These are phyloP conservation scores for Grammomys dolichurus DNA, from an alignment of 2,113 vertebrate species.

Conservation along the genomic window DNA sequence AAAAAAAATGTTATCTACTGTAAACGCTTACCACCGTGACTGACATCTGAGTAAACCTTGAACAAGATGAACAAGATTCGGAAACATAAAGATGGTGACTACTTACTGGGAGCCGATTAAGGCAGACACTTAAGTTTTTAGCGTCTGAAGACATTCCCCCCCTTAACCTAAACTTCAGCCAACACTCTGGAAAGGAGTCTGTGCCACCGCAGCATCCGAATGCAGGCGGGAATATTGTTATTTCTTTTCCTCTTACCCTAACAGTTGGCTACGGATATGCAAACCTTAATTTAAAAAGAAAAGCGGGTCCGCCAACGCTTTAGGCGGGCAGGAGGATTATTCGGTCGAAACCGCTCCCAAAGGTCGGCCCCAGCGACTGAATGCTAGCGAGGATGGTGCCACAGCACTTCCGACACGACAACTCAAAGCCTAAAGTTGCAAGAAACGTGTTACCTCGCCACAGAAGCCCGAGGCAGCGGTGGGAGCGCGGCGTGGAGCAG, in stretches of 20 bases:
- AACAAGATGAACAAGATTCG: not conserved
- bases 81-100: not conserved
- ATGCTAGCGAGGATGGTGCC: not conserved
- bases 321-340: not conserved
- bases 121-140: not conserved
- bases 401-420: not conserved
- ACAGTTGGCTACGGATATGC: not conserved
- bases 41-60: not conserved
- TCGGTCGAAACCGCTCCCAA: not conserved
- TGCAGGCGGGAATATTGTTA: not conserved
- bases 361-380: not conserved
- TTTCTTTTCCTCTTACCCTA: not conserved
- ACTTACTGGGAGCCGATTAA: not conserved
- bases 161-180: not conserved
- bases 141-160: not conserved
- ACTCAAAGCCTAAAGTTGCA: not conserved
- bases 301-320: not conserved
- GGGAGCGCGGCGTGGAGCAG: not conserved
- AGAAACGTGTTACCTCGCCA: fast-evolving
- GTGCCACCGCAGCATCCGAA: not conserved
- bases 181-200: not conserved
- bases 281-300: not conserved
- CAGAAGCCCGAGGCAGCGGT: not conserved
- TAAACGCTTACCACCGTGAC: not conserved
- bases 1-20: not conserved